These are phyloP conservation scores for Odontomyia ornata DNA, from an alignment of 2,888 invertebrate species.

Conservation along the genomic window DNA sequence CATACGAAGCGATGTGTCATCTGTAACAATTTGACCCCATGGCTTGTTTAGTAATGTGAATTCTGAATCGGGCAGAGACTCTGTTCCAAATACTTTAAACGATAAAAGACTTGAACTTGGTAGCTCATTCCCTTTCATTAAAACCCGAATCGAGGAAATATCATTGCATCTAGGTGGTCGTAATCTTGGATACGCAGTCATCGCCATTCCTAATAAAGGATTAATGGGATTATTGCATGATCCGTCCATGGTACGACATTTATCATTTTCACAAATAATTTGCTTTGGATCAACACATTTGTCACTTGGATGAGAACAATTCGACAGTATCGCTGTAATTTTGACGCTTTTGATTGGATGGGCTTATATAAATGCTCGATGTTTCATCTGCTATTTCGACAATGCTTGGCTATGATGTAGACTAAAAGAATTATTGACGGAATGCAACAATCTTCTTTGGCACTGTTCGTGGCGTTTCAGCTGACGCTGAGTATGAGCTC, in stretches of 20 bases:
- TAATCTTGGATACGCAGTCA: slow-evolving; percentile 57
- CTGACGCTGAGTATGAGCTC: slow-evolving; percentile 49
- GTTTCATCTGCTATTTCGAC: slow-evolving; percentile 4
- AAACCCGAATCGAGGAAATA: slow-evolving; percentile 69
- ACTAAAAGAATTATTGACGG: slow-evolving; percentile 65
- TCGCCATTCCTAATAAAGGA: neutral
- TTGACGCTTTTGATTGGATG: slow-evolving; percentile 47
- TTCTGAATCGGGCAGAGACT: slow-evolving; percentile 73
- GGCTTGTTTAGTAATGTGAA: slow-evolving; percentile 77
- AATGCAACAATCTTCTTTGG: slow-evolving; percentile 59
- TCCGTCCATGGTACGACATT: slow-evolving; percentile 85
- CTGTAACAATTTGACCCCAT: slow-evolving; percentile 71
- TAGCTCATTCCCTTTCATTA: slow-evolving; percentile 72
- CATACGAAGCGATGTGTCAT: slow-evolving; percentile 65
- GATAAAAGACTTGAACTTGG: slow-evolving; percentile 79
- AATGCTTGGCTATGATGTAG: slow-evolving; percentile 55
- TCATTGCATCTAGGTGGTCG: slow-evolving; percentile 66
- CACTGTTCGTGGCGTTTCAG: slow-evolving; percentile 61
- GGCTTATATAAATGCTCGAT: slow-evolving; percentile 31
- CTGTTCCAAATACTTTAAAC: slow-evolving; percentile 74
- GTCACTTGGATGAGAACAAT: neutral
- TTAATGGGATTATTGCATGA: slow-evolving; percentile 85
- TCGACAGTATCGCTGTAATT: neutral
- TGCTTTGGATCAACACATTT: slow-evolving; percentile 8
- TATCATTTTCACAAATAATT: neutral